Conservation (phyloP, 1,140 invertebrate species). For the Meteorus sp. region DNA sequence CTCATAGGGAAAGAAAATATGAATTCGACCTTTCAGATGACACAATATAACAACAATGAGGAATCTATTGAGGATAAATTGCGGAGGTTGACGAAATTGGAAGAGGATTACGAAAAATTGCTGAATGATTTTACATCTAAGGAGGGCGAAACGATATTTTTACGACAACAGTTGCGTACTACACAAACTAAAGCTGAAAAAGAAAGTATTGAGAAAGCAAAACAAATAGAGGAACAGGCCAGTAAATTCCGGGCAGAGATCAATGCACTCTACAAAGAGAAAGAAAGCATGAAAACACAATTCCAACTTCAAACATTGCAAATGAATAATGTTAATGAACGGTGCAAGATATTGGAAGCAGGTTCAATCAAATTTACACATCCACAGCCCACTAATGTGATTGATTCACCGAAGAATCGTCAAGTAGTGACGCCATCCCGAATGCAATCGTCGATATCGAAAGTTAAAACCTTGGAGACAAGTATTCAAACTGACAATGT, state of each 20-base stretch:
- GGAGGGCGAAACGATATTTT: slow-evolving; percentile 44
- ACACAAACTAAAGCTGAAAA: slow-evolving; percentile 36
- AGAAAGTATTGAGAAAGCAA: slow-evolving; percentile 38
- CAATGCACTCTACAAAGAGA: slow-evolving; percentile 40
- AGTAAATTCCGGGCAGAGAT: slow-evolving; percentile 36
- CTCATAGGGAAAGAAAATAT: slow-evolving; percentile 28
- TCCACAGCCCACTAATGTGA: background rate
- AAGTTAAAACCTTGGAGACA: background rate
- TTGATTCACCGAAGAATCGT: background rate
- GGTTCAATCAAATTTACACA: background rate
- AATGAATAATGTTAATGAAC: background rate
- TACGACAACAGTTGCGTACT: slow-evolving; percentile 42
- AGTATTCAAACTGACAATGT: background rate
- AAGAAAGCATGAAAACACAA: slow-evolving; percentile 42
- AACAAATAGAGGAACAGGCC: slow-evolving; percentile 40
- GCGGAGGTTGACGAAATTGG: slow-evolving; percentile 38
- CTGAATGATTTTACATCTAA: slow-evolving; percentile 43
- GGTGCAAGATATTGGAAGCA: background rate
- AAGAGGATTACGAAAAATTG: slow-evolving; percentile 42
- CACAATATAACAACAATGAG: slow-evolving; percentile 17
- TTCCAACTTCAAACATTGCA: slow-evolving; percentile 41
- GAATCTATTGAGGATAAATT: slow-evolving; percentile 25
- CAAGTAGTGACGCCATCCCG: background rate
- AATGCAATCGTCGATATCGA: background rate
- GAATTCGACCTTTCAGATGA: slow-evolving; percentile 42